Evolutionary conservation across 2,888 invertebrate species (phyloP).

Genomic region (Caenorhabditis sp.): DNA sequence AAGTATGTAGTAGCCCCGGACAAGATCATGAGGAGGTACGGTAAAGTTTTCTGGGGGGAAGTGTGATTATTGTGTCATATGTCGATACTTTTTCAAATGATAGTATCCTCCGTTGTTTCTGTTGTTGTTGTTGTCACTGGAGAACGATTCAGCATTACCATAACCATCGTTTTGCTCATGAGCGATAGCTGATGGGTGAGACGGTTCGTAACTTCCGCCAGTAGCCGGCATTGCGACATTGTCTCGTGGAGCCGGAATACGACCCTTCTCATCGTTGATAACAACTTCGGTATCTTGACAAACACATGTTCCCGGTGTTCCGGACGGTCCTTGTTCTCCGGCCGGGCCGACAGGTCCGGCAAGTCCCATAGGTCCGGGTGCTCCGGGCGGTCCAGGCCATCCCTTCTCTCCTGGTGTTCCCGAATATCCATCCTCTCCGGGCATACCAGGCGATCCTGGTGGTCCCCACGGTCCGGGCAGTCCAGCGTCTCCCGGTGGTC

Average conservation of each 20-base stretch:
- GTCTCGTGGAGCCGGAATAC: conserved; percentile 51
- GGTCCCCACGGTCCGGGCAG: conserved; percentile 67
- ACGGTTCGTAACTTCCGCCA: conserved; percentile 34
- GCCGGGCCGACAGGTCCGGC: conserved; percentile 59
- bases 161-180: conserved; percentile 32
- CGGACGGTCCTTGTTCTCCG: conserved; percentile 67
- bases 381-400: conserved; percentile 70
- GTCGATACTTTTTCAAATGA: conserved; percentile 30
- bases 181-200: conserved; percentile 17
- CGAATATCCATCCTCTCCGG: conserved; percentile 68
- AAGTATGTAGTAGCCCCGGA: neutral
- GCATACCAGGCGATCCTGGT: conserved; percentile 60
- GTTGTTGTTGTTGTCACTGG: conserved; percentile 8
- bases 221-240: conserved; percentile 38
- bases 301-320: conserved; percentile 71
- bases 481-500: conserved; percentile 66
- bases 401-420: conserved; percentile 69
- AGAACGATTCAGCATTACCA: conserved; percentile 9
- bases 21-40: conserved; percentile 38
- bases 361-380: conserved; percentile 64
- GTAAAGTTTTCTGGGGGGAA: conserved; percentile 4
- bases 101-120: conserved; percentile 39
- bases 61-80: neutral
- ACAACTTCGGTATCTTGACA: conserved; percentile 71
- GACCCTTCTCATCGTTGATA: conserved; percentile 59